phyloP scores from a whole-genome alignment of 2,797 vertebrate genomes.

The Coccyzus lansbergi region DNA sequence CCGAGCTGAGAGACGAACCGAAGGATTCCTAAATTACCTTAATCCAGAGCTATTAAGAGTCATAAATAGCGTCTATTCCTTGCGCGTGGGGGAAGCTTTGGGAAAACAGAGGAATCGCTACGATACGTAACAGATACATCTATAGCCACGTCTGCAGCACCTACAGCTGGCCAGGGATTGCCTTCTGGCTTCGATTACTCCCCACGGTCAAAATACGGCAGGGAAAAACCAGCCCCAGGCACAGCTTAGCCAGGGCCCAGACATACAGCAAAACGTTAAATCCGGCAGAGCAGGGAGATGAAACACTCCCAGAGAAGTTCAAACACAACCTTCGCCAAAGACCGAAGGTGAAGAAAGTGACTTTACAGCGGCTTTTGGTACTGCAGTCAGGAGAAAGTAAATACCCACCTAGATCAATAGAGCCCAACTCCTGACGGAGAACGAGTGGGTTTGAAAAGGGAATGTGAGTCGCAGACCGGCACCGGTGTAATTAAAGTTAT shows the following conservation, averaged over 20 bases:
- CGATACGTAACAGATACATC: neutral
- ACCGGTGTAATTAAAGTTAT: neutral
- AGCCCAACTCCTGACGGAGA: neutral
- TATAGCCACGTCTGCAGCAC: neutral
- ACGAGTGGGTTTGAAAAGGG: neutral
- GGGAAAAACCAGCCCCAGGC: neutral
- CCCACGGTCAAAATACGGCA: neutral
- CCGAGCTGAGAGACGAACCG: slow-evolving; percentile 56
- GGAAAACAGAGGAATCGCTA: neutral
- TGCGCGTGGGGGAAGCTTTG: slow-evolving; percentile 15
- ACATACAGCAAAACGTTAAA: neutral
- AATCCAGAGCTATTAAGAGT: slow-evolving; percentile 76
- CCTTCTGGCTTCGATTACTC: neutral
- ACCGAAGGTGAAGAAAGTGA: slow-evolving; percentile 19
- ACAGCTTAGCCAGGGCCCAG: neutral
- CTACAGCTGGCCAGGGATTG: neutral
- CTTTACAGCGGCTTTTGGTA: neutral
- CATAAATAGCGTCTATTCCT: slow-evolving; percentile 52
- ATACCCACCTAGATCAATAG: slow-evolving; percentile 14
- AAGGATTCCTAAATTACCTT: slow-evolving; percentile 78
- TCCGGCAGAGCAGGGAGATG: neutral
- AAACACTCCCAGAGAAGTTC: neutral
- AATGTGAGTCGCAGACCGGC: neutral
- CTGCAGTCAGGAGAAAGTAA: slow-evolving; percentile 41
- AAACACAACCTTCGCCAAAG: slow-evolving; percentile 17